Evolutionary conservation across 1,140 invertebrate genomes (phyloP).

Genomic region (Drosophila carrolli): DNA sequence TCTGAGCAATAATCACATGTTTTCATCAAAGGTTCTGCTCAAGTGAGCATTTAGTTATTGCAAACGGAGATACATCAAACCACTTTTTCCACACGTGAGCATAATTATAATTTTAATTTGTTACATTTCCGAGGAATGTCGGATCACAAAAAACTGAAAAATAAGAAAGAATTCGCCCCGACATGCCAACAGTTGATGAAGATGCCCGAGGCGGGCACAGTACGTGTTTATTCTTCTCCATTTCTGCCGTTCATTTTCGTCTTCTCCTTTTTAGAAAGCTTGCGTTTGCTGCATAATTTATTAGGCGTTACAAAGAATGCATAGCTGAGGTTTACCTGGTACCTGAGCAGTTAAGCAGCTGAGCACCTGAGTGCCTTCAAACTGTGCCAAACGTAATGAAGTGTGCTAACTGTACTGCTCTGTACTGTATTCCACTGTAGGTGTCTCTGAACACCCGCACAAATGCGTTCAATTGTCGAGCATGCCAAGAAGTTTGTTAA

Average conservation of each 20-base stretch:
- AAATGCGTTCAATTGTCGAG: constrained; percentile 26
- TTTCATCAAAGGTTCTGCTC: constrained; percentile 28
- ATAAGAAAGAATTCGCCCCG: constrained; percentile 15
- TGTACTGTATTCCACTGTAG: too few species aligned
- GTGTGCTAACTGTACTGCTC: constrained; percentile 37
- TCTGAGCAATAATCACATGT: background rate
- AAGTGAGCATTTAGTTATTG: constrained; percentile 35
- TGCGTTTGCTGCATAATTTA: constrained; percentile 71
- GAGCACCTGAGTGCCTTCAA: constrained; percentile 17
- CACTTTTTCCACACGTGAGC: constrained; percentile 31
- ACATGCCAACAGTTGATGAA: constrained; percentile 22
- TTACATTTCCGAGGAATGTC: constrained; percentile 25
- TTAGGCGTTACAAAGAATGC: constrained; percentile 71
- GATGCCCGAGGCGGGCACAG: constrained; percentile 29
- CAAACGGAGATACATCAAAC: constrained; percentile 19
- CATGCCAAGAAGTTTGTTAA: constrained; percentile 26
- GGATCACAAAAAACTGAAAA: constrained; percentile 5
- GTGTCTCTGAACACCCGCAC: constrained; percentile 33
- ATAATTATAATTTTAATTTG: constrained; percentile 38
- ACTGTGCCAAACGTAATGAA: constrained; percentile 56
- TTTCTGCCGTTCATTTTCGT: constrained; percentile 9
- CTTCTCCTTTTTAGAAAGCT: constrained; percentile 70
- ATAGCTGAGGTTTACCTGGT: constrained; percentile 4
- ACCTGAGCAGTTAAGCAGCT: background rate
- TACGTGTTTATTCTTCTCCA: constrained; percentile 23